Base-by-base conservation (phyloP, 2,113 vertebrate genomes). In the Equus przewalskii region DNA sequence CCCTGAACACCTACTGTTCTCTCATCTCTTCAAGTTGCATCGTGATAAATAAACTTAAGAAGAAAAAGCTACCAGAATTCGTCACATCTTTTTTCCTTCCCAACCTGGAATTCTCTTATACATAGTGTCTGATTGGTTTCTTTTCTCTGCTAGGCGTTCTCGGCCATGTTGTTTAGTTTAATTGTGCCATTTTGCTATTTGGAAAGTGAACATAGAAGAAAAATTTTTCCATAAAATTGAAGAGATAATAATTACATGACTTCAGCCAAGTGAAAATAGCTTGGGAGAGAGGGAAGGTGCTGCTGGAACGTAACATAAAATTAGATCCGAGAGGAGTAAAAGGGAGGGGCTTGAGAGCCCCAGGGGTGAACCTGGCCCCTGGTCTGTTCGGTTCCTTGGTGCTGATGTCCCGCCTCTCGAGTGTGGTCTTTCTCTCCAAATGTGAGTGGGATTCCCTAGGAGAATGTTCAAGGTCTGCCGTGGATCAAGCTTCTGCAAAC, bases 151-250 rank as follows among this genome's bases (percentile, higher is more conserved):
- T 54, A 85, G 51, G 26, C 33, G 26, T 67, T 36, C 19, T 82
- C 62, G 65, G 41, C 58, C 64, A 12, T 36, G 13, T 41, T 92
- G 46, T 30, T 96, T 79, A 67, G 64, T 73, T 93, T 72, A 79
- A 95, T 28, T 69, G 85, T 76, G 54, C 24, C 80, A 85, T 36
- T 96, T 91, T 88, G 30, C 73, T 89, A 94, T 81, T 85, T 83
- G 49, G 15, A 90, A 97, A 87, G 44, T 87, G 64, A 87, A 86
- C 54, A 44, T 51, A 70, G 70, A 26, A 65, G 79, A 72, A 58
- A 73, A 41, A 15, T 10, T 72, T 72, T 85, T 92, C 22, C 65
- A 85, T 73, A 46, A 69, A 82, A 79, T 85, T 49, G 4, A 89
- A 83, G 88, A 83, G 56, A 11, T 81, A 67, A 83, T 82, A 95